phyloP scores from a whole-genome alignment of 2,888 invertebrate genomes.

The Andrena haemorrhoa region DNA sequence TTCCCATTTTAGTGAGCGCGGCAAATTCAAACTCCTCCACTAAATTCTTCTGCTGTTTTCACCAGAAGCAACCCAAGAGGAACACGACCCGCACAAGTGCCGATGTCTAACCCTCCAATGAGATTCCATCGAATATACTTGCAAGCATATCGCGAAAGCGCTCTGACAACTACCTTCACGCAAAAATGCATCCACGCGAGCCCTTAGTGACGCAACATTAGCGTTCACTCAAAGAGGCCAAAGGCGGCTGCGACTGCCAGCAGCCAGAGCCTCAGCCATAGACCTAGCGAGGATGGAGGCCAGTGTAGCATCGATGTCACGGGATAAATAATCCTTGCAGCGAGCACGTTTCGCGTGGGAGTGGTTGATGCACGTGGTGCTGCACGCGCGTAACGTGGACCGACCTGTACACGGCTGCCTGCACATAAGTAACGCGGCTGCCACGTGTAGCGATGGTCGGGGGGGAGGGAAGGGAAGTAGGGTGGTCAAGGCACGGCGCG shows the following conservation, averaged over 20 bases:
- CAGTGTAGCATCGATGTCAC: conserved; percentile 15
- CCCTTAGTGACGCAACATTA: background rate
- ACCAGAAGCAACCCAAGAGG: too few species aligned
- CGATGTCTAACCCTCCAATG: too few species aligned
- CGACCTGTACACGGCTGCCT: conserved; percentile 67
- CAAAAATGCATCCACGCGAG: too few species aligned
- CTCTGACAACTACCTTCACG: too few species aligned
- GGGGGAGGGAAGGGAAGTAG: conserved; percentile 15
- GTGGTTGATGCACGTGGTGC: conserved; percentile 45
- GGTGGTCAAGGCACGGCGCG: conserved; percentile 68
- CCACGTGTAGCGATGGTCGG: conserved; percentile 57
- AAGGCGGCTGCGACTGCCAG: background rate
- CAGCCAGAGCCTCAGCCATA: background rate
- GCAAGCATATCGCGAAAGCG: too few species aligned
- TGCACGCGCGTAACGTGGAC: conserved; percentile 67
- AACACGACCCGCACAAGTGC: too few species aligned
- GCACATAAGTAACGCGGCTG: conserved; percentile 75
- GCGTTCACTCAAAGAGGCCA: background rate
- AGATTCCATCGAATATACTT: too few species aligned
- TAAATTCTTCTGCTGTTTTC: too few species aligned
- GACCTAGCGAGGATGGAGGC: conserved; percentile 13
- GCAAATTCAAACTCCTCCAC: too few species aligned
- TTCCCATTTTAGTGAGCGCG: too few species aligned
- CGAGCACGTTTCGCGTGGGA: conserved; percentile 62
- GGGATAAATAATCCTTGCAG: conserved; percentile 41